A percentile compares a stretch with the other conserved stretches of the same genome.
phyloP scores from a whole-genome alignment of 1,140 invertebrate genomes.

The Vanessa atalanta region DNA sequence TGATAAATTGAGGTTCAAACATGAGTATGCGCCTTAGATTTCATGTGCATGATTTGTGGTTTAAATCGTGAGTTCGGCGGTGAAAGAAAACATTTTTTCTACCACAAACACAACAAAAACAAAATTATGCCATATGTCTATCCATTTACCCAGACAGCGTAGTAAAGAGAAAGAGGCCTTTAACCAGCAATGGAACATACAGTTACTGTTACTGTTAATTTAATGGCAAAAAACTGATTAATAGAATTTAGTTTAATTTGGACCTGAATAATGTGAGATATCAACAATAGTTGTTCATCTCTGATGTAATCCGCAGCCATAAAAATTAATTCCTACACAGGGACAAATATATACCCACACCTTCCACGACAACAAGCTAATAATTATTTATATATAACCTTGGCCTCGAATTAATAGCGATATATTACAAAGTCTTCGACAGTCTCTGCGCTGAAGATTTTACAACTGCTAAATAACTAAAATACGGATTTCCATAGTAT shows the following conservation, averaged over 20 bases:
- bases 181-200: too few relatives aligned
- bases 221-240: too few relatives aligned
- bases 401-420: slow-evolving; percentile 2
- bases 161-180: too few relatives aligned
- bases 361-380: not conserved
- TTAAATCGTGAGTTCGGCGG: not conserved
- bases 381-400: slow-evolving; percentile 7
- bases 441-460: not conserved
- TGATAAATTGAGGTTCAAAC: not conserved
- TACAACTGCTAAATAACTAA: not conserved
- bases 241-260: not conserved
- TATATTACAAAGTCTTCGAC: not conserved
- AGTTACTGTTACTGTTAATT: too few relatives aligned
- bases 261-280: not conserved
- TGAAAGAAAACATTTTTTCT: not conserved
- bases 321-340: not conserved
- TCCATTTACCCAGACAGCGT: too few relatives aligned
- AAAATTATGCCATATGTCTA: too few relatives aligned
- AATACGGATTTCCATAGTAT: not conserved
- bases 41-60: not conserved
- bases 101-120: too few relatives aligned
- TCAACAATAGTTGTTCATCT: not conserved
- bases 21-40: not conserved
- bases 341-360: not conserved
- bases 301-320: not conserved